Evolutionary conservation across 2,113 vertebrate species (phyloP), one percentile per base, ranked within the genome.

Genomic region (Lophochroa leadbeateri): DNA sequence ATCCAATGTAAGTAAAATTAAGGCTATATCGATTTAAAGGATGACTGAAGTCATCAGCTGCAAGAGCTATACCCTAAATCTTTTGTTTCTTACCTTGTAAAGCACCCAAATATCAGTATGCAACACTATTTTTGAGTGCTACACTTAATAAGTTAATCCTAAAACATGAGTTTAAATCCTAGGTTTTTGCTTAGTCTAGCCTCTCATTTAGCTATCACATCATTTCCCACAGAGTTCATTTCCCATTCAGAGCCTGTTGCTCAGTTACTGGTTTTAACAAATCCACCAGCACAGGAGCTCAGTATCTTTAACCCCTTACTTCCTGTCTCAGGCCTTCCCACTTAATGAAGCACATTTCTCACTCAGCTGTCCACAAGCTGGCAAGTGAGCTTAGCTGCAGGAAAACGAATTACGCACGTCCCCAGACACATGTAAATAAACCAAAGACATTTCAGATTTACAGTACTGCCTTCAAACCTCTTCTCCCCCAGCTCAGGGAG

Each of bases 341-440:
- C 96, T 82, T 49, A 83, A 94, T 60, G 89, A 94, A 71, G 89
- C 79, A 70, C 71, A 88, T 88, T 78, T 85, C 84, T 96, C 92
- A 94, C 97, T 98, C 96, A 88, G 95, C 90, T 92, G 68, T 87
- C 96, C 94, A 91, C 35, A 2, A 95, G 75, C 82, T 41, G 50
- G 94, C 94, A 91, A 96, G 72, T 58, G 53, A 52, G 95, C 94
- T 82, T 72, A 83, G 94, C 86, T 96, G 96, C 88, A 83, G 80
- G 71, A 89, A 93, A 96, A 95, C 6, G 27, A 74, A 88, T 93
- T 90, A 78, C 93, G 84, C 60, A n/a, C 84, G 68, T 98, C 98
- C 97, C 97, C 86, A 97, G 96, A 98, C 96, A 94, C 97, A 97
- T 94, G 97, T 98, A 98, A 98, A 98, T 98, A 98, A 98, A 98